phyloP scores from a whole-genome alignment of 2,797 vertebrate genomes.

The Thripadectes ignobilis region DNA sequence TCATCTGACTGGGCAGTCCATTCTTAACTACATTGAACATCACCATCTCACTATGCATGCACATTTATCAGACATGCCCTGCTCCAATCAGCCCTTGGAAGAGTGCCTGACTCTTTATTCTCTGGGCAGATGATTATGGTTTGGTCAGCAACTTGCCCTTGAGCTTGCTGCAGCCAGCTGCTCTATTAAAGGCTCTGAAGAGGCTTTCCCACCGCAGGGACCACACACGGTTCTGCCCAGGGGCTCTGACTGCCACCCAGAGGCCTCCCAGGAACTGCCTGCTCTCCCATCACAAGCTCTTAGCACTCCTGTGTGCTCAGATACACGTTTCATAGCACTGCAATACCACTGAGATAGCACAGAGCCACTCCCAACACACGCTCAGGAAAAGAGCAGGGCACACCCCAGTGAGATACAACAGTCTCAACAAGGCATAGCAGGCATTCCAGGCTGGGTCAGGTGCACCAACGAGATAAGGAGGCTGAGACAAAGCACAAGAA shows the following conservation, averaged over 20 bases:
- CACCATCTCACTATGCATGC: background rate
- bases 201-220: background rate
- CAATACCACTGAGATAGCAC: background rate
- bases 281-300: background rate
- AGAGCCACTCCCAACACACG: background rate
- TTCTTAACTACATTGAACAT: background rate
- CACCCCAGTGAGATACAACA: background rate
- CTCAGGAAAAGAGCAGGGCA: background rate
- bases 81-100: background rate
- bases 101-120: background rate
- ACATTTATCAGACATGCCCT: background rate
- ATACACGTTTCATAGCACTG: fast-evolving
- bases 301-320: background rate
- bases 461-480: background rate
- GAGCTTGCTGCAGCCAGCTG: background rate
- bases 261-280: background rate
- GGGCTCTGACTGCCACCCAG: background rate
- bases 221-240: background rate
- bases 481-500: background rate
- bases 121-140: background rate
- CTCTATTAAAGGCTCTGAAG: background rate
- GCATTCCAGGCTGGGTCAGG: background rate
- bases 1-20: background rate
- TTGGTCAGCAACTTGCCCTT: background rate
- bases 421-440: background rate